These are phyloP conservation scores for Glossosoma conforme DNA, from an alignment of 1,140 invertebrate genomes.

Conservation along the genomic window DNA sequence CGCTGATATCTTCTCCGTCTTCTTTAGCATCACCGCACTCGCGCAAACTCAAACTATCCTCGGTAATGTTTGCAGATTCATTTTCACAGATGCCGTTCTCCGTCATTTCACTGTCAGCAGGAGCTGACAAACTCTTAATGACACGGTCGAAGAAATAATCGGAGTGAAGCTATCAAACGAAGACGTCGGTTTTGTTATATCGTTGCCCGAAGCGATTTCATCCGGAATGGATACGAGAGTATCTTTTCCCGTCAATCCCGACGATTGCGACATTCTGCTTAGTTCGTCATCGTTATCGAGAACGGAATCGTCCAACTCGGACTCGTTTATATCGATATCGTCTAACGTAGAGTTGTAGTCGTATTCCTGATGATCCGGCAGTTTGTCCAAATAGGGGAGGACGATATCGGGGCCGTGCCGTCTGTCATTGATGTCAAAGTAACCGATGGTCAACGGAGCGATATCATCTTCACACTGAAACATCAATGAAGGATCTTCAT, in stretches of 20 bases:
- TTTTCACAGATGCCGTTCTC: conserved; percentile 5
- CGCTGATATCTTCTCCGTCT: no score
- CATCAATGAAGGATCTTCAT: conserved; percentile 39
- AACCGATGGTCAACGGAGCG: conserved; percentile 2
- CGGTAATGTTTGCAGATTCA: not conserved
- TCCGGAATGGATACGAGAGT: conserved; percentile 13
- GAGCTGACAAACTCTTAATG: conserved; percentile 14
- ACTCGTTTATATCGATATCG: conserved; percentile 13
- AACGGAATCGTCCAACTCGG: conserved; percentile 9
- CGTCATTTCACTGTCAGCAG: conserved; percentile 2
- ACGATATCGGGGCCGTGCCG: no score
- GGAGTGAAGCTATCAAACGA: conserved; percentile 24
- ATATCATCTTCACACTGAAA: conserved; percentile 40
- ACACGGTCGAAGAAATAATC: conserved; percentile 28
- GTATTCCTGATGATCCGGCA: conserved; percentile 1
- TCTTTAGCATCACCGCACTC: no score
- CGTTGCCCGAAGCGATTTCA: conserved; percentile 3
- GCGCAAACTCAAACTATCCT: no score
- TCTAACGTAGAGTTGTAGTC: conserved; percentile 24
- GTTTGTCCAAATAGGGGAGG: no score
- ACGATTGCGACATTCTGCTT: conserved; percentile 7
- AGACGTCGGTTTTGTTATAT: conserved; percentile 1
- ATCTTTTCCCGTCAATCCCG: conserved; percentile 7
- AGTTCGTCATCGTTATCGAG: conserved; percentile 7
- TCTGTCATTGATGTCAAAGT: conserved; percentile 20